Evolutionary conservation across 53 echinoderm and acorn worm genomes (phyloP), one percentile per base, ranked within the genome.

Genomic region (Arbacia lixula): DNA sequence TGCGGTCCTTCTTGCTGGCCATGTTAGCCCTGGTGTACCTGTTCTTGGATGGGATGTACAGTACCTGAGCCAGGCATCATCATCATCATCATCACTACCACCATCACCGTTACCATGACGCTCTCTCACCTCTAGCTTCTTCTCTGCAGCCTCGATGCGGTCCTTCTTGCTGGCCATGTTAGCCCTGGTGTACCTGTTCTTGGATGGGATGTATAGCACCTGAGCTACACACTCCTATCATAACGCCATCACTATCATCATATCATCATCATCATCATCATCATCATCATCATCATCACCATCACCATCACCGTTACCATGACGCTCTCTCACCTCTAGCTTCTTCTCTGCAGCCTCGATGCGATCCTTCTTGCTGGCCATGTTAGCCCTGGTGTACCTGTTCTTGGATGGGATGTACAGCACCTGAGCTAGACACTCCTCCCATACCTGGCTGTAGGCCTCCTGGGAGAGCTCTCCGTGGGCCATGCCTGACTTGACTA

Each of bases 61-160:
- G n/a, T n/a, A n/a, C n/a, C n/a, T n/a, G n/a, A n/a, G n/a, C n/a
- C n/a, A n/a, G n/a, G n/a, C n/a, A n/a, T n/a, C n/a, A n/a, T n/a
- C n/a, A n/a, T n/a, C n/a, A n/a, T n/a, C n/a, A n/a, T n/a, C n/a
- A n/a, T n/a, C n/a, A n/a, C n/a, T n/a, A n/a, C n/a, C n/a, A n/a
- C n/a, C n/a, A n/a, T n/a, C n/a, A n/a, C n/a, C n/a, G n/a, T n/a
- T n/a, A n/a, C n/a, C n/a, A n/a, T n/a, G n/a, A n/a, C n/a, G n/a
- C n/a, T n/a, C n/a, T n/a, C n/a, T n/a, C n/a, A 95, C 95, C 96
- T 96, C 96, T 4, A 96, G 72, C 83, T 89, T 96, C 91, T 96
- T 96, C 87, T 96, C 96, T 11, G 93, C 91, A 3, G 96, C 91
- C 58, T 96, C 96, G 12, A 96, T 91, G 42, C 96, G 60, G 55